phyloP scores from a whole-genome alignment of 2,113 vertebrate genomes.

The Plestiodon gilberti region DNA sequence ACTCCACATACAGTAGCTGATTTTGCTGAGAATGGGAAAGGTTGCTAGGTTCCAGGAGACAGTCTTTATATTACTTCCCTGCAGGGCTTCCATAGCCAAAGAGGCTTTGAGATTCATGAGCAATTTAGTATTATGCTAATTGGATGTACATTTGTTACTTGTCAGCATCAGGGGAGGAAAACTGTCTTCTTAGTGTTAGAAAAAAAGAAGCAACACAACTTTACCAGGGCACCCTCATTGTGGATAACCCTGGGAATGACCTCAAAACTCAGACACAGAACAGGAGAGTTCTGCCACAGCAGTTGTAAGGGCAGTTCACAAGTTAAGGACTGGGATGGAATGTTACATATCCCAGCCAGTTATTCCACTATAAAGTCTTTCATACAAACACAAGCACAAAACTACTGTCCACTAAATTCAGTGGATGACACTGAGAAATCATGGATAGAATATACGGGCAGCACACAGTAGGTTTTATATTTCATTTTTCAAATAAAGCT shows the following conservation, averaged over 20 bases:
- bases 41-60: neutral
- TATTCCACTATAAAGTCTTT: neutral
- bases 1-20: neutral
- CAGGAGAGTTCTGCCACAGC: neutral
- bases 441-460: neutral
- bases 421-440: neutral
- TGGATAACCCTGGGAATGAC: neutral
- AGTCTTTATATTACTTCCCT: neutral
- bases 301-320: neutral
- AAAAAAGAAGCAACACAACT: neutral
- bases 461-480: neutral
- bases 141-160: conserved; percentile 3
- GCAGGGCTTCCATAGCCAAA: neutral
- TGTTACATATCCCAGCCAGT: neutral
- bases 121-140: neutral
- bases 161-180: neutral
- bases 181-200: neutral
- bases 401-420: neutral
- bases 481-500: neutral
- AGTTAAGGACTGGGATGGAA: neutral
- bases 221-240: neutral
- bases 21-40: neutral
- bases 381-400: neutral
- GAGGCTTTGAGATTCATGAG: neutral
- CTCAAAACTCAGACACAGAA: neutral